Conservation (phyloP, 2,888 invertebrate genomes). For the Graphium colonna region DNA sequence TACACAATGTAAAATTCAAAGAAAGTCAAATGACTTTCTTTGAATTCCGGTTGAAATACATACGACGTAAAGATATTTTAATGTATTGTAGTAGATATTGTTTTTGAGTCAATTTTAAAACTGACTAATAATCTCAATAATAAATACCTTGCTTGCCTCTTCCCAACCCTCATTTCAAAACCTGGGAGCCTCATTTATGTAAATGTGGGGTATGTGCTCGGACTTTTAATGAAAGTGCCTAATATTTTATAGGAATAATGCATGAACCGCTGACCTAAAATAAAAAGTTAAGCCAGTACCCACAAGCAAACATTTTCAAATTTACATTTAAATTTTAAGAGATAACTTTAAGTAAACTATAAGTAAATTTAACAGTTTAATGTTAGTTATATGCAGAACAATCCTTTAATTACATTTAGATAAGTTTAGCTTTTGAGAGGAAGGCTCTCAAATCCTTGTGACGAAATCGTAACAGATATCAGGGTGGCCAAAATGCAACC, state of each 20-base stretch:
- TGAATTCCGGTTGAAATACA: too few species aligned
- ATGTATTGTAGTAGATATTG: neutral
- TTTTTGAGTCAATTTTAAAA: constrained; percentile 35
- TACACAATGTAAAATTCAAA: too few species aligned
- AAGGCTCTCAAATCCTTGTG: too few species aligned
- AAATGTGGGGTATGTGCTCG: constrained; percentile 72
- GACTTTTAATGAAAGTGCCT: constrained; percentile 72
- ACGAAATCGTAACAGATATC: too few species aligned
- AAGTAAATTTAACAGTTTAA: too few species aligned
- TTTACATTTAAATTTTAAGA: constrained; percentile 36
- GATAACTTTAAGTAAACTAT: neutral
- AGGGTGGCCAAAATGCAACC: too few species aligned
- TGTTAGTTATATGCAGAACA: too few species aligned
- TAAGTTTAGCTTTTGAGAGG: too few species aligned
- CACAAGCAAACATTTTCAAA: neutral
- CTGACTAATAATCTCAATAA: constrained; percentile 19
- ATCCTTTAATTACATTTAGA: too few species aligned
- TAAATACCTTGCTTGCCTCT: constrained; percentile 11
- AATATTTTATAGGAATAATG: constrained; percentile 69
- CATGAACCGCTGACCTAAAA: constrained; percentile 51
- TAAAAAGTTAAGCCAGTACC: constrained; percentile 26
- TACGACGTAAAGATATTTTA: too few species aligned
- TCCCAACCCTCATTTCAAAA: constrained; percentile 40
- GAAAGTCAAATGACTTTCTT: too few species aligned
- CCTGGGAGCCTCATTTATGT: constrained; percentile 67